Evolutionary conservation across 2,797 vertebrate species (phyloP), one percentile per base, ranked within the genome.

Genomic region (Rhabdomys pumilio): DNA sequence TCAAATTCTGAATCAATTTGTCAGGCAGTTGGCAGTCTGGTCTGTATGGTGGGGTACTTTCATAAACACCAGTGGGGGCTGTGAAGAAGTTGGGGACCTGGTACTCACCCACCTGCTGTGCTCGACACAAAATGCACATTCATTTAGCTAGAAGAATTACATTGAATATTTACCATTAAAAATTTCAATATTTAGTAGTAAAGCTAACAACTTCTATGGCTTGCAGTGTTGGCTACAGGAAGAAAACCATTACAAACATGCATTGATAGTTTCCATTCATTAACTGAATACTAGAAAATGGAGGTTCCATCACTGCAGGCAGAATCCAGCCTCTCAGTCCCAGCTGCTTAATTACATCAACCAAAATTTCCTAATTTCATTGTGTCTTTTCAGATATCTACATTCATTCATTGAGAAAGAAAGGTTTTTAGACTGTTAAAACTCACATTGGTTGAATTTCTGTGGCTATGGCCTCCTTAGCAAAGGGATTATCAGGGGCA

Each of bases 331-430:
- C 75, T 85, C 76, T 94, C 90, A 96, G 92, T 80, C 96, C 91
- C 67, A 84, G 87, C n/a, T 87, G 50, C 67, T 98, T 97, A 97
- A 93, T 96, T 98, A 95, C 97, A 98, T 96, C 95, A 97, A 81
- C 61, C 41, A n/a, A 80, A 97, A 87, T n/a, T 88, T 97, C 97
- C 95, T 98, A 44, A 96, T 98, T 97, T 97, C 57, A 90, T 97
- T 96, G 57, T 95, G 90, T 91, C 86, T 92, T 76, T 87, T 97
- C 57, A 80, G 97, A 95, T 69, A 34, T 34, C 93, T 95, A 92
- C 95, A 93, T 89, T 77, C 5, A 47, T 86, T 95, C 82, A 91
- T 84, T 61, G 12, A 85, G 41, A 79, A 85, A n/a, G 1, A 22
- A 83, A 53, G 93, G n/a, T 47, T 94, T 94, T 96, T 87, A 57